Conservation (phyloP, 2,888 invertebrate genomes). For the Stenichneumon culpator region DNA sequence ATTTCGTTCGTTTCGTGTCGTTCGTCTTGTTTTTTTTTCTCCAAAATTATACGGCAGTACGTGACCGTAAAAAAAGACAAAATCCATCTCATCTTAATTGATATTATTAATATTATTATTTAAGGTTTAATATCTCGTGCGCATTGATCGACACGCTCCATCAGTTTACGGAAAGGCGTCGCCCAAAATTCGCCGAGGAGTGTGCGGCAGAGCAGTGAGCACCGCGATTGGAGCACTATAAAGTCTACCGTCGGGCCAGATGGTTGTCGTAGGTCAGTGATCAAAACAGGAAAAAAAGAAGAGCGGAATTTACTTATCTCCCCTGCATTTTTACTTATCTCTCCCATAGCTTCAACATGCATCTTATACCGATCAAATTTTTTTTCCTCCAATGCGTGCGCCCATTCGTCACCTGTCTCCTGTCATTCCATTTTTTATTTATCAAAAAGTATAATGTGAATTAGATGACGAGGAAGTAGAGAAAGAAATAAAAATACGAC, state of each 20-base stretch:
- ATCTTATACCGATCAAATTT: background rate
- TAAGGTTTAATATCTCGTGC: background rate
- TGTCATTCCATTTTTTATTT: background rate
- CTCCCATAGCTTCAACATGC: constrained; percentile 10
- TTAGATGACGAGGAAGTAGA: background rate
- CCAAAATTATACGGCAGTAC: too few species aligned
- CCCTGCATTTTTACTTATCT: constrained; percentile 43
- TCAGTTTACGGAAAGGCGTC: constrained; percentile 41
- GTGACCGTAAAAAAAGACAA: background rate
- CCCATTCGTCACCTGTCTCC: background rate
- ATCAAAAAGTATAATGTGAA: background rate
- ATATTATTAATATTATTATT: background rate
- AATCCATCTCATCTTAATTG: background rate
- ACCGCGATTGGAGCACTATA: background rate
- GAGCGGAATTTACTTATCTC: constrained; percentile 34
- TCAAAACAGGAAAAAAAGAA: constrained; percentile 72
- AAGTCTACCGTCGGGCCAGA: constrained; percentile 70
- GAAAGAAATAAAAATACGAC: background rate
- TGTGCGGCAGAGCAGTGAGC: constrained; percentile 18
- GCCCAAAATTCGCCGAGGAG: constrained; percentile 31
- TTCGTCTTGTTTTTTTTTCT: background rate
- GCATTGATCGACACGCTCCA: background rate
- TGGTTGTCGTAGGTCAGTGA: constrained; percentile 81
- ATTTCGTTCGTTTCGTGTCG: too few species aligned
- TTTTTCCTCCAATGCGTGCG: background rate